Percentiles rank a stretch among this genome's conserved stretches.
These are phyloP conservation scores for Dendrophyllia cribrosa DNA, from an alignment of 64 coral and sea anemone genomes.

Conservation along the genomic window DNA sequence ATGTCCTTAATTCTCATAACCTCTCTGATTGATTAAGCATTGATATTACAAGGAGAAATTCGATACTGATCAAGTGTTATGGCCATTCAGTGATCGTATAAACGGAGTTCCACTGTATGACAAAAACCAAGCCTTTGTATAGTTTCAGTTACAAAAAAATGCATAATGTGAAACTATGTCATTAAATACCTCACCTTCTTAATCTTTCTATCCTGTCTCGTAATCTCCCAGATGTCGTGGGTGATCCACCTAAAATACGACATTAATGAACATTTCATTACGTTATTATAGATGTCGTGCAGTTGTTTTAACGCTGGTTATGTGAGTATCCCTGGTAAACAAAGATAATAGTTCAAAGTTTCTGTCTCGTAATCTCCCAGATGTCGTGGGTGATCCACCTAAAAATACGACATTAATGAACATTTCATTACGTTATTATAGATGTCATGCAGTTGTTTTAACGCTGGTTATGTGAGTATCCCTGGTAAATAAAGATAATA, in stretches of 20 bases:
- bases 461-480: too few species aligned
- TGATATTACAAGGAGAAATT: too few species aligned
- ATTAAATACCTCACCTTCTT: constrained; percentile 41
- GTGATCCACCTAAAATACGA: constrained; percentile 54
- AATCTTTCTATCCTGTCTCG: constrained; percentile 80
- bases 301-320: not conserved
- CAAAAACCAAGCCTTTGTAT: too few species aligned
- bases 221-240: constrained; percentile 80
- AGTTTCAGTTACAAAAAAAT: too few species aligned
- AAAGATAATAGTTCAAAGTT: not conserved
- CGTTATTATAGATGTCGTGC: not conserved
- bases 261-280: not conserved
- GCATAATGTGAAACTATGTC: too few species aligned
- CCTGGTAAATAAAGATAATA: too few species aligned
- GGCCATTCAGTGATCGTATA: too few species aligned
- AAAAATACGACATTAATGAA: not conserved
- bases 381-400: constrained; percentile 78
- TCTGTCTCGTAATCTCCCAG: constrained; percentile 79
- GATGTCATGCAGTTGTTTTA: not conserved
- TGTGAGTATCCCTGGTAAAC: too few species aligned
- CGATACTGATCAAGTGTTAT: too few species aligned
- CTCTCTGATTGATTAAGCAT: too few species aligned
- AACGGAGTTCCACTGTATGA: too few species aligned
- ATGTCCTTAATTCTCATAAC: too few species aligned
- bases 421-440: not conserved